Evolutionary conservation across 2,797 vertebrate species (phyloP).

Genomic region (Sternotherus odoratus): DNA sequence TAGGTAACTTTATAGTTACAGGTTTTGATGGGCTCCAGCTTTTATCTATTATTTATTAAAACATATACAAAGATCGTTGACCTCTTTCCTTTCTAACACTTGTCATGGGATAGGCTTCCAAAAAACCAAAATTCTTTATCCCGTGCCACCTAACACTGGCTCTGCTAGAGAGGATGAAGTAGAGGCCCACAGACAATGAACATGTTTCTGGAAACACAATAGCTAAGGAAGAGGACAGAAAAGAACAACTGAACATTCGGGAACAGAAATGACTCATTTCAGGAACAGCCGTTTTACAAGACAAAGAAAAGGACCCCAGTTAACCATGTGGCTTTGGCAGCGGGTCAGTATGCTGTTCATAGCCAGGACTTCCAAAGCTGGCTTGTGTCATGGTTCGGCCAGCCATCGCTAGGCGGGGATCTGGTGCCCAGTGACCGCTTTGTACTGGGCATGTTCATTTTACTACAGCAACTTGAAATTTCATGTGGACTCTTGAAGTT

Average conservation of each 20-base stretch:
- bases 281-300: background rate
- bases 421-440: background rate
- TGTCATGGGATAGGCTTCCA: accelerated
- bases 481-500: background rate
- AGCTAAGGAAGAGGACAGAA: conserved; percentile 16
- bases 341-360: background rate
- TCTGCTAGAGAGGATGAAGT: background rate
- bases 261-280: conserved; percentile 48
- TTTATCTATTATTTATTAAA: background rate
- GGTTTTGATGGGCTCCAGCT: background rate
- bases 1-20: background rate
- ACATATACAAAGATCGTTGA: background rate
- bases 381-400: background rate
- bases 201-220: background rate
- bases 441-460: background rate
- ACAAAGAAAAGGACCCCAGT: background rate
- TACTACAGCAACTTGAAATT: background rate
- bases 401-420: accelerated
- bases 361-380: accelerated
- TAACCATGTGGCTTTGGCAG: background rate
- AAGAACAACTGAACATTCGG: conserved; percentile 53
- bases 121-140: background rate
- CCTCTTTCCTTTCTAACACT: background rate
- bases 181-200: background rate
- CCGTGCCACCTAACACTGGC: accelerated